Percentiles rank a stretch among this genome's conserved stretches.
Conservation (phyloP, 2,797 vertebrate genomes). For the Rallus crepitans region DNA sequence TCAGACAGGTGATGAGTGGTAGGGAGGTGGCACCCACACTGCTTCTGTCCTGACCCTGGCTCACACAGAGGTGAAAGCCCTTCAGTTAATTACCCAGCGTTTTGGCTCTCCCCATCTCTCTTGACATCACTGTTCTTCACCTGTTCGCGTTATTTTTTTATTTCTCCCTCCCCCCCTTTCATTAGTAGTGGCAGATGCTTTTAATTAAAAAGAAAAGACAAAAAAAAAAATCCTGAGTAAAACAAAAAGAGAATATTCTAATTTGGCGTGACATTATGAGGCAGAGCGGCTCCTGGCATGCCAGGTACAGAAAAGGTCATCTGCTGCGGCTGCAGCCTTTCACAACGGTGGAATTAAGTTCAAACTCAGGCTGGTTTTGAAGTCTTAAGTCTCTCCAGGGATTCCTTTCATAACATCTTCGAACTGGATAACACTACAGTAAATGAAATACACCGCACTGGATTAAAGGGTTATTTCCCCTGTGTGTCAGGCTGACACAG, state of each 20-base stretch:
- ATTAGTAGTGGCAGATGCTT: slow-evolving; percentile 69
- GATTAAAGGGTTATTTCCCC: slow-evolving; percentile 98
- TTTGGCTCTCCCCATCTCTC: neutral
- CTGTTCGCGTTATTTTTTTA: neutral
- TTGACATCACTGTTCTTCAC: slow-evolving; percentile 21
- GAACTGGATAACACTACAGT: slow-evolving; percentile 88
- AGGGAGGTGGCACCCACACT: neutral
- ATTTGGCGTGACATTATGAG: slow-evolving; percentile 75
- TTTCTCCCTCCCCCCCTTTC: accelerated
- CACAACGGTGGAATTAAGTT: slow-evolving; percentile 77
- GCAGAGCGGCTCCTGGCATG: slow-evolving; percentile 66
- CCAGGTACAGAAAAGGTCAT: slow-evolving; percentile 75
- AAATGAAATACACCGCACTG: slow-evolving; percentile 92
- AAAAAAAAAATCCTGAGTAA: slow-evolving; percentile 46
- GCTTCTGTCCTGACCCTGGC: neutral
- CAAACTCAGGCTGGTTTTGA: slow-evolving; percentile 79
- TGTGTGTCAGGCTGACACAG: slow-evolving; percentile 86
- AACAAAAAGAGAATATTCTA: slow-evolving; percentile 68
- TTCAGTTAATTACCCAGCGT: neutral
- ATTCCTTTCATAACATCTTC: slow-evolving; percentile 89
- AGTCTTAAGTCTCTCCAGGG: slow-evolving; percentile 84
- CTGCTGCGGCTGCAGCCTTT: slow-evolving; percentile 64
- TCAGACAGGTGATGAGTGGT: neutral
- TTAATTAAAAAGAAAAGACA: slow-evolving; percentile 71
- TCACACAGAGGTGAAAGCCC: neutral